These are phyloP conservation scores for Oegoconia quadripuncta DNA, from an alignment of 2,888 invertebrate species.

Conservation along the genomic window DNA sequence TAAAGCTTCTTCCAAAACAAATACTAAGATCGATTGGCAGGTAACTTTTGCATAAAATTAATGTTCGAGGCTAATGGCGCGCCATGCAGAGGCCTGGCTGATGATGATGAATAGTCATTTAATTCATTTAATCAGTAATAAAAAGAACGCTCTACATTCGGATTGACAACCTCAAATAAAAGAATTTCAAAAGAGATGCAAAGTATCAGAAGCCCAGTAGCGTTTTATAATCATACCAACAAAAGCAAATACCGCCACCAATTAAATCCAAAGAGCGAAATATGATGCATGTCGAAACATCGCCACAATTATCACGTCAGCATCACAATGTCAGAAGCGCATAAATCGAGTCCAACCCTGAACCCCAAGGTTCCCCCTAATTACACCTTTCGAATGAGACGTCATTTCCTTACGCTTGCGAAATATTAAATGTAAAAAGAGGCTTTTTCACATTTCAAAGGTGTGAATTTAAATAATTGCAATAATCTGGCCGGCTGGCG, in stretches of 20 bases:
- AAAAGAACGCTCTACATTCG: no score
- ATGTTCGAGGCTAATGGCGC: no score
- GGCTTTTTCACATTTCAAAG: slow-evolving; percentile 71
- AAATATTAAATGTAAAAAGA: slow-evolving; percentile 75
- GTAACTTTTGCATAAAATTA: no score
- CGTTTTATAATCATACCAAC: background rate
- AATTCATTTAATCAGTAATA: no score
- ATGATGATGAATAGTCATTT: no score
- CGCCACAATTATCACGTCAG: slow-evolving; percentile 59
- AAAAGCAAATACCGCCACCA: slow-evolving; percentile 5
- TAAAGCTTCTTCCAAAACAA: no score
- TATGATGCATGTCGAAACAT: slow-evolving; percentile 55
- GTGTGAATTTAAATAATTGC: slow-evolving; percentile 80
- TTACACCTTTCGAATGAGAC: slow-evolving; percentile 77
- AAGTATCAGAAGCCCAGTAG: slow-evolving; percentile 12
- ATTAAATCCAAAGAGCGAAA: slow-evolving; percentile 1
- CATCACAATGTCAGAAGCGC: slow-evolving; percentile 54
- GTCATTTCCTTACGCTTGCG: slow-evolving; percentile 75
- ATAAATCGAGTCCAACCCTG: slow-evolving; percentile 60
- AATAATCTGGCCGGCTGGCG: slow-evolving; percentile 65
- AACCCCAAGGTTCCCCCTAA: slow-evolving; percentile 70
- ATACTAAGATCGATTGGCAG: no score
- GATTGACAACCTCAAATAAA: no score
- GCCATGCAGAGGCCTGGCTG: no score
- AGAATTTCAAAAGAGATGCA: no score